Conservation (phyloP, 2,113 vertebrate species). For the Caloenas nicobarica region DNA sequence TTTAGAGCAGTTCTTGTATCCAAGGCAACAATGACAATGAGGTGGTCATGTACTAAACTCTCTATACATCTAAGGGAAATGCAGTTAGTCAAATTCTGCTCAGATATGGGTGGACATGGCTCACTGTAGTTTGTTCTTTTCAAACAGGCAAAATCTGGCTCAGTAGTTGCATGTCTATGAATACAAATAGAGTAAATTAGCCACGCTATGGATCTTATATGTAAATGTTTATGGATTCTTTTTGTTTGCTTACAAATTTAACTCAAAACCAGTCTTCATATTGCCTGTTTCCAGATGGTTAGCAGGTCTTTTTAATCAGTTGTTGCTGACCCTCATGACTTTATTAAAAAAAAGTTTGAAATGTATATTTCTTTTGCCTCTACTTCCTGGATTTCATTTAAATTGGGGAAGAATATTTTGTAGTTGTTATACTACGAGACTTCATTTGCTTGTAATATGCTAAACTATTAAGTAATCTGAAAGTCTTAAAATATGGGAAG, state of each 20-base stretch:
- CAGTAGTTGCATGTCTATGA: neutral
- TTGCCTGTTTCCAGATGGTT: neutral
- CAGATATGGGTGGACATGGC: neutral
- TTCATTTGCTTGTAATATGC: neutral
- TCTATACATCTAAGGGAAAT: neutral
- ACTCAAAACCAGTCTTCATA: neutral
- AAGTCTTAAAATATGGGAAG: neutral
- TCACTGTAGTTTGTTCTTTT: neutral
- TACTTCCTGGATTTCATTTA: neutral
- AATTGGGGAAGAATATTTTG: neutral
- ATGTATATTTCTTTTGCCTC: neutral
- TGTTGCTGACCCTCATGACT: neutral
- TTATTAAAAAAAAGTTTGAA: neutral
- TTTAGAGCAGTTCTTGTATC: slow-evolving; percentile 10
- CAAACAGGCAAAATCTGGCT: neutral
- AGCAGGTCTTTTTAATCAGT: neutral
- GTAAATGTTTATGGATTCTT: neutral
- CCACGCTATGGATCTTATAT: neutral
- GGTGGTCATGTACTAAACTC: neutral
- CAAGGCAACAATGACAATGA: slow-evolving; percentile 26
- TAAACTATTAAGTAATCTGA: neutral
- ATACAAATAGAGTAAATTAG: neutral
- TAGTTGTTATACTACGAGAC: neutral
- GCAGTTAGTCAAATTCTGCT: neutral
- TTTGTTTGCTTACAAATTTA: neutral